Evolutionary conservation across 2,113 vertebrate genomes (phyloP).

Genomic region (Erythrolamprus reginae): DNA sequence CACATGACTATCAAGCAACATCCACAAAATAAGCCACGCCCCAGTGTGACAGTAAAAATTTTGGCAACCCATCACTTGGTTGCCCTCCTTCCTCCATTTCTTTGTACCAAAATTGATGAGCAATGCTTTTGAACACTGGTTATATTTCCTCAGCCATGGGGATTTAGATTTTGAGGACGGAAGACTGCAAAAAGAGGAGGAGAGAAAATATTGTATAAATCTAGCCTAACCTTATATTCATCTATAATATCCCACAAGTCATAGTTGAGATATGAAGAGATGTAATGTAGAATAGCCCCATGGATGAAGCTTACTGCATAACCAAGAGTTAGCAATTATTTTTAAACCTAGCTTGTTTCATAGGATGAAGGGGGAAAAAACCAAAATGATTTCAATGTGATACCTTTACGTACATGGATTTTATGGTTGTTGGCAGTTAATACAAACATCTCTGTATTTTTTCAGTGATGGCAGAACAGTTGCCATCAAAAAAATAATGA

Average conservation of each 20-base stretch:
- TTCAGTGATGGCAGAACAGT: slow-evolving; percentile 79
- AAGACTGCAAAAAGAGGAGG: not conserved
- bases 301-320: not conserved
- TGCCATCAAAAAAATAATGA: slow-evolving; percentile 80
- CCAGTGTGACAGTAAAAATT: too few relatives aligned
- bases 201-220: not conserved
- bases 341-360: not conserved
- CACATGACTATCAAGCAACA: too few relatives aligned
- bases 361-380: not conserved
- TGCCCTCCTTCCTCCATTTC: not conserved
- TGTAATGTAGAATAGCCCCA: not conserved
- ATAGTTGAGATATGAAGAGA: not conserved
- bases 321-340: not conserved
- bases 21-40: too few relatives aligned
- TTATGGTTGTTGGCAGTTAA: not conserved
- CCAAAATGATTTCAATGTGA: not conserved
- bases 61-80: too few relatives aligned
- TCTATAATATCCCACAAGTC: not conserved
- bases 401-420: not conserved
- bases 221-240: not conserved
- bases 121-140: not conserved
- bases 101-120: not conserved
- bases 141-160: not conserved
- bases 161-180: not conserved
- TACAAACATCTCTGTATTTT: slow-evolving; percentile 27